These are phyloP conservation scores for Spodoptera picta DNA, from an alignment of 2,888 invertebrate species.

Conservation along the genomic window DNA sequence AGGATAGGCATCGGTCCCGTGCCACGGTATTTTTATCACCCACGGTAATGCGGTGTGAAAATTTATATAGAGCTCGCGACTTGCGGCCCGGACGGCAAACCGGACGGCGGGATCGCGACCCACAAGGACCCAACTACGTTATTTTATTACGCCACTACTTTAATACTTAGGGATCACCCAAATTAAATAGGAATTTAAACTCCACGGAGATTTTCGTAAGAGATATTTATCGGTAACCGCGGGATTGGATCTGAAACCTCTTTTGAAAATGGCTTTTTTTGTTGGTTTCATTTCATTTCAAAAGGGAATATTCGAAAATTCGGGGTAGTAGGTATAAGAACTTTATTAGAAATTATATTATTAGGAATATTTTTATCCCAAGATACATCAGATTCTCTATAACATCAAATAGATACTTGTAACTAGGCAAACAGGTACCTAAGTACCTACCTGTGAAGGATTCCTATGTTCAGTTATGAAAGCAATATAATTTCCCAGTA, in stretches of 20 bases:
- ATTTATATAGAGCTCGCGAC: slow-evolving; percentile 60
- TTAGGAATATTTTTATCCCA: too few relatives aligned
- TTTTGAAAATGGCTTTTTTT: neutral
- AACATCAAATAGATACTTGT: too few relatives aligned
- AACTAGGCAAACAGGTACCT: too few relatives aligned
- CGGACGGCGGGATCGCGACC: slow-evolving; percentile 2
- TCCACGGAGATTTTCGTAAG: slow-evolving; percentile 12
- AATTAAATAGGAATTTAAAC: slow-evolving; percentile 45
- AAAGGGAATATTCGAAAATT: too few relatives aligned
- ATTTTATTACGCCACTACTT: slow-evolving; percentile 46
- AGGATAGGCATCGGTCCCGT: slow-evolving; percentile 41
- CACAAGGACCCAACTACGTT: slow-evolving; percentile 26
- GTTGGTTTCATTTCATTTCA: too few relatives aligned
- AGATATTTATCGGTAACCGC: slow-evolving; percentile 2
- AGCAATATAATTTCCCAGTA: too few relatives aligned
- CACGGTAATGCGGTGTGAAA: slow-evolving; percentile 67
- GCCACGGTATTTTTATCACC: slow-evolving; percentile 64
- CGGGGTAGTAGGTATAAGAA: too few relatives aligned
- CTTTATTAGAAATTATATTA: too few relatives aligned
- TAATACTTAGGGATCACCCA: slow-evolving; percentile 39
- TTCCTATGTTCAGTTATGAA: too few relatives aligned
- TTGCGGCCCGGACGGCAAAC: slow-evolving; percentile 21
- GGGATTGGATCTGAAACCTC: neutral
- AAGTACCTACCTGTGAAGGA: too few relatives aligned
- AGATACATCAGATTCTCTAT: too few relatives aligned